Conservation (phyloP, 2,888 invertebrate species). For the Xestobium rufovillosum region DNA sequence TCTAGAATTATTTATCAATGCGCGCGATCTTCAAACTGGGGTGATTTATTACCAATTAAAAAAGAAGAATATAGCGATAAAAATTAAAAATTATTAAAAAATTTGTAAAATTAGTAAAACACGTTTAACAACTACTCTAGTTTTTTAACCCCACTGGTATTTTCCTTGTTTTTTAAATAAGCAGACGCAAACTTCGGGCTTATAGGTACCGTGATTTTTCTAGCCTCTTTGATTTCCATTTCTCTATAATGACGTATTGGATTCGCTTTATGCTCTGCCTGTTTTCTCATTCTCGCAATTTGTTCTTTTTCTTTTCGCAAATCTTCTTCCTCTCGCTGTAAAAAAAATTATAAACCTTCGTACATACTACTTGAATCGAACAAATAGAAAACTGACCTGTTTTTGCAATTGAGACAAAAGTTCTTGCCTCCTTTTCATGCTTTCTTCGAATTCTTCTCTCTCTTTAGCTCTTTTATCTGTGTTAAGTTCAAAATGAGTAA, state of each 20-base stretch:
- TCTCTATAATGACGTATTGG: conserved; percentile 50
- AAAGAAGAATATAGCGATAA: too few species aligned
- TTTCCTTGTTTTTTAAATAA: conserved; percentile 25
- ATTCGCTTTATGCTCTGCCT: conserved; percentile 54
- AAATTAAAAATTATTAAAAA: too few species aligned
- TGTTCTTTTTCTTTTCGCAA: conserved; percentile 46
- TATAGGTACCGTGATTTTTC: conserved; percentile 54
- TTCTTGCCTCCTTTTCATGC: conserved; percentile 50
- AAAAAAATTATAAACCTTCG: conserved; percentile 9
- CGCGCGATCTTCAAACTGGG: conserved; percentile 68
- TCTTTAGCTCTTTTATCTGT: conserved; percentile 58
- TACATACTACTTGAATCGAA: too few species aligned
- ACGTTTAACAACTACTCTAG: too few species aligned
- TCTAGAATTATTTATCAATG: conserved; percentile 61
- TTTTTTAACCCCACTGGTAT: too few species aligned
- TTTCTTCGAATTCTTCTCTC: conserved; percentile 53
- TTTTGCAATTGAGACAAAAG: conserved; percentile 42
- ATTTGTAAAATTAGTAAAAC: too few species aligned
- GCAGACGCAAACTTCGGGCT: conserved; percentile 49
- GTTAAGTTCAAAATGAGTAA: conserved; percentile 52
- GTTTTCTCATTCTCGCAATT: conserved; percentile 47
- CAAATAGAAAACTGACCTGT: too few species aligned
- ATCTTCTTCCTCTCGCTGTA: conserved; percentile 39
- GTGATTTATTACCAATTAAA: conserved; percentile 68
- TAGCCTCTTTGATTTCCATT: conserved; percentile 48